These are phyloP conservation scores for Halcyon malimbica DNA, from an alignment of 2,113 vertebrate genomes.

Conservation along the genomic window DNA sequence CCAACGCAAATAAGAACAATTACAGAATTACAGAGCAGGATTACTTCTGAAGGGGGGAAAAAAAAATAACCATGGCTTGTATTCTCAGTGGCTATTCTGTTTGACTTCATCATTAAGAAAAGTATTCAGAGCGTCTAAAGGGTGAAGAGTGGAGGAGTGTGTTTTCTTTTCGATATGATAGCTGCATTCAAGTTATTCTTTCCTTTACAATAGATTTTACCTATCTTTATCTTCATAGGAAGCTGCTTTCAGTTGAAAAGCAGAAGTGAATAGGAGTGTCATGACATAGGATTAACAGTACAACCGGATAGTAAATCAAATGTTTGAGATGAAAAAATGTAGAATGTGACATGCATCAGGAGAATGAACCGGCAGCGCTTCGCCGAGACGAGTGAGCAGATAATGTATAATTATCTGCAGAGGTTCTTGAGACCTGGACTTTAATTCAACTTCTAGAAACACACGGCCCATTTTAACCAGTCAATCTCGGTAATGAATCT, in stretches of 20 bases:
- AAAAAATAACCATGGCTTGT: constrained; percentile 26
- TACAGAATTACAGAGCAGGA: constrained; percentile 73
- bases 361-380: constrained; percentile 84
- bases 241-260: constrained; percentile 94
- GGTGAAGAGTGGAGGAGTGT: constrained; percentile 79
- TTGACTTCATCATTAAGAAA: constrained; percentile 79
- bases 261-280: constrained; percentile 98
- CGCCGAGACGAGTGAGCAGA: constrained; percentile 44
- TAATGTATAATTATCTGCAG: constrained; percentile 32
- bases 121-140: constrained; percentile 76
- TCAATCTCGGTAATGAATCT: constrained; percentile 3
- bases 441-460: constrained; percentile 53
- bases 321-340: constrained; percentile 95
- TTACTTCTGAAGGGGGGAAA: constrained; percentile 57
- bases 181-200: constrained; percentile 81
- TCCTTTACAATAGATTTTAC: constrained; percentile 95
- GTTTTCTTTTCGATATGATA: constrained; percentile 86
- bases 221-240: constrained; percentile 98
- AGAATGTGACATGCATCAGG: constrained; percentile 87
- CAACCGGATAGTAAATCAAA: constrained; percentile 94
- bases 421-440: constrained; percentile 54
- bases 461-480: constrained; percentile 6
- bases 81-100: constrained; percentile 74
- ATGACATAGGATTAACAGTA: constrained; percentile 97
- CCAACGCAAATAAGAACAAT: constrained; percentile 76